Evolutionary conservation across 2,797 vertebrate species (phyloP).

Genomic region (Chaenodraco wilsoni): DNA sequence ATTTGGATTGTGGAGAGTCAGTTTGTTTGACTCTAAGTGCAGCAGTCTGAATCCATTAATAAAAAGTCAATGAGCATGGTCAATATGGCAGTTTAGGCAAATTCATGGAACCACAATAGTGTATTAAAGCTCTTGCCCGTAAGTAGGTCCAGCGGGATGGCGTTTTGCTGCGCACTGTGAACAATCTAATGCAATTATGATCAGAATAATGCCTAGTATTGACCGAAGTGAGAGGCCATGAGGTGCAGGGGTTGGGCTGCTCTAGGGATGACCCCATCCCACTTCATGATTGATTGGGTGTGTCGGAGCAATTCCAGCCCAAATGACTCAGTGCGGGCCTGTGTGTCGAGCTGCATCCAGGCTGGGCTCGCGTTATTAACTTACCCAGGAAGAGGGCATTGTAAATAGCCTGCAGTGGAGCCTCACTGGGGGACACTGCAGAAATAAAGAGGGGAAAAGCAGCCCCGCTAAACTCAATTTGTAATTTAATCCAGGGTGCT

Average conservation of each 20-base stretch:
- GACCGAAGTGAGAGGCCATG: conserved; percentile 61
- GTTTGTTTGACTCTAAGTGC: conserved; percentile 55
- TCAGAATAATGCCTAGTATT: conserved; percentile 74
- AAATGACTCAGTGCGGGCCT: conserved; percentile 73
- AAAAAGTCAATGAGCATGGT: conserved; percentile 66
- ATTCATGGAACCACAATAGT: conserved; percentile 68
- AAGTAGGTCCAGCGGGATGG: conserved; percentile 59
- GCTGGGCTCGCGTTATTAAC: conserved; percentile 79
- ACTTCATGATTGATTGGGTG: conserved; percentile 82
- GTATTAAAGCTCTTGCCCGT: conserved; percentile 66
- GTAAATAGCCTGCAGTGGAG: conserved; percentile 78
- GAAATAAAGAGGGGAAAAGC: conserved; percentile 74
- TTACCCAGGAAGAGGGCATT: conserved; percentile 78
- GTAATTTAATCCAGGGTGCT: conserved; percentile 81
- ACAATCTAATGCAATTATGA: conserved; percentile 76
- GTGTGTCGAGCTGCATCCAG: conserved; percentile 65
- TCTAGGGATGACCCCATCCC: conserved; percentile 73
- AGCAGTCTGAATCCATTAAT: conserved; percentile 71
- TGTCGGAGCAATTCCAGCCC: conserved; percentile 75
- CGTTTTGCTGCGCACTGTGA: conserved; percentile 53
- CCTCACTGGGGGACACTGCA: conserved; percentile 72
- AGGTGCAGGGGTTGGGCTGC: conserved; percentile 65
- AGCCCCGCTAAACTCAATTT: conserved; percentile 81
- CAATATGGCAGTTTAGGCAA: conserved; percentile 72
- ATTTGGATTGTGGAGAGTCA: conserved; percentile 45